A percentile compares a stretch with the other conserved stretches of the same genome.
Conservation (phyloP, 1,140 invertebrate species). For the Brachionus angularis region DNA sequence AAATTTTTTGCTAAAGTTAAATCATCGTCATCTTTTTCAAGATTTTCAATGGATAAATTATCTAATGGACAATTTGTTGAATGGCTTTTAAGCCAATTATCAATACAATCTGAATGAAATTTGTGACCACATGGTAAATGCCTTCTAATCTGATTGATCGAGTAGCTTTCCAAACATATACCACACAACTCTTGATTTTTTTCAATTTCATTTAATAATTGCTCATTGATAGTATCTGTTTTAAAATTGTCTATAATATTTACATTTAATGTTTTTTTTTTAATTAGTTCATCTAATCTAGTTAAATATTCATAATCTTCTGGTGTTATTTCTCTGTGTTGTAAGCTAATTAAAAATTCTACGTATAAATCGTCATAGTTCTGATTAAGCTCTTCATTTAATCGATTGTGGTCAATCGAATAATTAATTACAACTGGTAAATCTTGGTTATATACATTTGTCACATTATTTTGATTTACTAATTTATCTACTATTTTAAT, state of each 20-base stretch:
- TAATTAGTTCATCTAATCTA: slow-evolving; percentile 16
- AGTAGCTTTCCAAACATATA: slow-evolving; percentile 12
- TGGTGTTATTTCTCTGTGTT: slow-evolving; percentile 42
- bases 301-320: slow-evolving; percentile 36
- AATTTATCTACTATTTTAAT: too few species aligned
- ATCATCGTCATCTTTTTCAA: neutral
- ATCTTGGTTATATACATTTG: too few species aligned
- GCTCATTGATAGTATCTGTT: neutral
- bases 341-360: slow-evolving; percentile 30
- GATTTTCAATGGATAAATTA: slow-evolving; percentile 20
- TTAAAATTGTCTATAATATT: neutral
- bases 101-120: slow-evolving; percentile 43
- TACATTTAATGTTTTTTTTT: slow-evolving; percentile 2
- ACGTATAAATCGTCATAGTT: slow-evolving; percentile 19
- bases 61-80: slow-evolving; percentile 28
- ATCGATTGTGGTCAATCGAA: neutral
- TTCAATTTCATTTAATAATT: neutral
- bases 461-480: too few species aligned
- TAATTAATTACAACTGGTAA: neutral
- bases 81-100: slow-evolving; percentile 6
- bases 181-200: neutral
- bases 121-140: slow-evolving; percentile 36
- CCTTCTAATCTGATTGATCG: neutral
- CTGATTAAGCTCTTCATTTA: slow-evolving; percentile 8
- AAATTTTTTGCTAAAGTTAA: neutral